Evolutionary conservation across 1,140 invertebrate species (phyloP).

Genomic region (Rhopalosiphum maidis): DNA sequence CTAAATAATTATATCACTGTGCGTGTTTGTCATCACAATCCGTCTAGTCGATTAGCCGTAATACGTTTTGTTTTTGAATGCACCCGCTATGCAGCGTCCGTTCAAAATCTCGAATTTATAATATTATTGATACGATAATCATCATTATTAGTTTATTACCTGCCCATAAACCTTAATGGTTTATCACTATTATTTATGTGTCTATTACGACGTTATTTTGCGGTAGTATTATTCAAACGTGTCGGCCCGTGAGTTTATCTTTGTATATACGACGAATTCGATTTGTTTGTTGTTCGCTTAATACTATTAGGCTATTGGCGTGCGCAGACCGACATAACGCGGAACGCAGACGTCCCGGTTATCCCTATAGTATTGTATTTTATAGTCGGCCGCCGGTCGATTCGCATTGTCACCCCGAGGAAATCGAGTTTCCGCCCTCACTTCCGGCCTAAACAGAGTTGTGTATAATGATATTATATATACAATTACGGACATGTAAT

Average conservation of each 20-base stretch:
- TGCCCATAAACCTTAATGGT: not conserved
- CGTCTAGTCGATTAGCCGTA: not conserved
- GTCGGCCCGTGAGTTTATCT: too few species aligned
- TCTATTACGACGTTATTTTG: not conserved
- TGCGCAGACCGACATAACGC: not conserved
- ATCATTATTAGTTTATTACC: not conserved
- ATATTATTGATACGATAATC: not conserved
- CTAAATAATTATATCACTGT: not conserved
- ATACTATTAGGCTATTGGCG: not conserved
- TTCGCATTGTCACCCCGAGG: not conserved
- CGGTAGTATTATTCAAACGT: not conserved
- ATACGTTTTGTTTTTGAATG: not conserved
- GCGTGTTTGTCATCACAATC: not conserved
- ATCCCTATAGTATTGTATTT: not conserved
- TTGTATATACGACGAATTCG: not conserved
- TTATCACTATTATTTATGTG: not conserved
- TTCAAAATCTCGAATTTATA: not conserved
- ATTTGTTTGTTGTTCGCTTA: not conserved
- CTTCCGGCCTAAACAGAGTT: not conserved
- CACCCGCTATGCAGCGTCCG: not conserved
- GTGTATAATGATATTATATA: not conserved
- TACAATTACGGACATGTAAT: not conserved
- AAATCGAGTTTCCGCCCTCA: not conserved
- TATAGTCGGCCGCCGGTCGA: not conserved
- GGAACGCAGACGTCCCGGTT: not conserved